A percentile compares a stretch with the other conserved stretches of the same genome.
These are phyloP conservation scores for Diplosoma virens DNA, from an alignment of 23 tunicate species.

Conservation along the genomic window DNA sequence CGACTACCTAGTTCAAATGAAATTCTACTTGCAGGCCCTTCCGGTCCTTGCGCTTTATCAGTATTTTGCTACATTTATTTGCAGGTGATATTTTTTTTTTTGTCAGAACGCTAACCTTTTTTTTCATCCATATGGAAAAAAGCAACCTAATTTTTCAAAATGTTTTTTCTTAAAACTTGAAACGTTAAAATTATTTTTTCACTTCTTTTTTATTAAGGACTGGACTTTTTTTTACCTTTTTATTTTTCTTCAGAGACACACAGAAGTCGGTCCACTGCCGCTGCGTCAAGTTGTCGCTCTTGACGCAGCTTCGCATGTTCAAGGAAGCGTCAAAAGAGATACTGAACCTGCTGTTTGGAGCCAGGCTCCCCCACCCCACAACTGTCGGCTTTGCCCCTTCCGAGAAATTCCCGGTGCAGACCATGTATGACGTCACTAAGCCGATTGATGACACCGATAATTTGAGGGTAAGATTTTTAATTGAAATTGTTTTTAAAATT, in stretches of 20 bases:
- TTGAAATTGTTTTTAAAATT: too few relatives aligned
- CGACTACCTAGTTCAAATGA: constrained; percentile 52
- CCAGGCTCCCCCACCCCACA: constrained; percentile 68
- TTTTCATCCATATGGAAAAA: too few relatives aligned
- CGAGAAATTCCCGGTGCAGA: constrained; percentile 35
- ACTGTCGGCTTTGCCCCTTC: constrained; percentile 53
- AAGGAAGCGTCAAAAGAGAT: constrained; percentile 69
- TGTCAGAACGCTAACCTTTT: too few relatives aligned
- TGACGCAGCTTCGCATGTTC: constrained; percentile 64
- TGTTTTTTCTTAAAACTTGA: too few relatives aligned
- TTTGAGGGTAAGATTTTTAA: constrained; percentile 68
- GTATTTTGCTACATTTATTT: constrained; percentile 79
- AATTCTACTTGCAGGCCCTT: constrained; percentile 46
- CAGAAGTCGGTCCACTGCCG: constrained; percentile 69
- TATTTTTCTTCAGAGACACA: constrained; percentile 73
- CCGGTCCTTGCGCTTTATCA: constrained; percentile 70
- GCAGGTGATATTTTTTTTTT: too few relatives aligned
- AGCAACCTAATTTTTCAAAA: too few relatives aligned
- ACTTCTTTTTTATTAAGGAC: too few relatives aligned
- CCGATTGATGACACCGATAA: constrained; percentile 63
- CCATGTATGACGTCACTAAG: constrained; percentile 40
- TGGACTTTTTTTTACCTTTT: too few relatives aligned
- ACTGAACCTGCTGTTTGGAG: constrained; percentile 54
- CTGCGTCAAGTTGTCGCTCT: constrained; percentile 62
- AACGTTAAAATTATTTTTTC: too few relatives aligned